A percentile compares a stretch with the other conserved stretches of the same genome.
Evolutionary conservation across 2,888 invertebrate species (phyloP).

Genomic region (Leucania comma): DNA sequence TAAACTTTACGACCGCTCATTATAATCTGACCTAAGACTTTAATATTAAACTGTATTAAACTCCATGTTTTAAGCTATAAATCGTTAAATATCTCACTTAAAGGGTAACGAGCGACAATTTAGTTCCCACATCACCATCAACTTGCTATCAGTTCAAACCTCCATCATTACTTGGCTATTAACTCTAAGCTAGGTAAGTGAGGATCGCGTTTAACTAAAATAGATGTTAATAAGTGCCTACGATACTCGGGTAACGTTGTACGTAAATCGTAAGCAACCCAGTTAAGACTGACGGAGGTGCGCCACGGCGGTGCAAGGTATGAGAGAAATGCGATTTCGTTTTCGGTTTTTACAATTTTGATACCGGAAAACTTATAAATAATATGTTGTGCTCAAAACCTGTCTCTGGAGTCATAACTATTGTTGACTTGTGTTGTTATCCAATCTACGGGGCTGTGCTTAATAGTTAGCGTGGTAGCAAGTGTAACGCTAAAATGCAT

Average conservation of each 20-base stretch:
- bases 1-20: neutral
- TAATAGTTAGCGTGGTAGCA: too few species aligned
- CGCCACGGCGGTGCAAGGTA: conserved; percentile 31
- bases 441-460: too few species aligned
- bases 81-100: conserved; percentile 16
- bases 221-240: conserved; percentile 71
- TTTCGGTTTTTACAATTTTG: neutral
- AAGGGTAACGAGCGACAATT: conserved; percentile 41
- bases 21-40: neutral
- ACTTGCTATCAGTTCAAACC: conserved; percentile 40
- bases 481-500: too few species aligned
- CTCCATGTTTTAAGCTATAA: neutral
- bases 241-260: conserved; percentile 79
- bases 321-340: neutral
- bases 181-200: conserved; percentile 54
- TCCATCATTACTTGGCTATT: conserved; percentile 56
- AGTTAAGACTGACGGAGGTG: conserved; percentile 79
- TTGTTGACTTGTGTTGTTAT: too few species aligned
- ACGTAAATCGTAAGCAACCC: conserved; percentile 84
- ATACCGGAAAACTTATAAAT: too few species aligned
- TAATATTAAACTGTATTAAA: conserved; percentile 1
- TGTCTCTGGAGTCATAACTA: too few species aligned
- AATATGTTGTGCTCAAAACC: too few species aligned
- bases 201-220: conserved; percentile 65
- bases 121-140: conserved; percentile 41